Conservation (phyloP, 2,113 vertebrate genomes). For the Eira barbara region DNA sequence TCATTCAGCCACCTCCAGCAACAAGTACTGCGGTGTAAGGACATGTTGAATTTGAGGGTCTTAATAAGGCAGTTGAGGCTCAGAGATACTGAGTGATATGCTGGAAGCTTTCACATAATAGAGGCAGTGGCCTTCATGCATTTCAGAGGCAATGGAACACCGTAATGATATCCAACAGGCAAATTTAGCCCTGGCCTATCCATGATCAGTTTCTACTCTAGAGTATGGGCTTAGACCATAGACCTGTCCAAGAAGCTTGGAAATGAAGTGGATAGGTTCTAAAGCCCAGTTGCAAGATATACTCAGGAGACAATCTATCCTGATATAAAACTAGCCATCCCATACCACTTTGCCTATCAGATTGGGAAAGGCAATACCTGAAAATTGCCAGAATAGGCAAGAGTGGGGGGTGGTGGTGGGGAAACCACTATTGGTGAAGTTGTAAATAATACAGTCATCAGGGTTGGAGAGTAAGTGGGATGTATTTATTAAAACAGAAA, state of each 20-base stretch:
- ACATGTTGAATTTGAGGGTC: conserved; percentile 1
- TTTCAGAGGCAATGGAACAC: conserved; percentile 31
- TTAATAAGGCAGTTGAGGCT: conserved; percentile 56
- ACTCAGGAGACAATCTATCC: not conserved
- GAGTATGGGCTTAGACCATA: not conserved
- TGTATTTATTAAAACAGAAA: not conserved
- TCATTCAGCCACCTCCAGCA: not conserved
- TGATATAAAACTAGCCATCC: not conserved
- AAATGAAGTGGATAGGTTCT: not conserved
- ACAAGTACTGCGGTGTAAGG: not conserved
- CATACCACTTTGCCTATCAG: not conserved
- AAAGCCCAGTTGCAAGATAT: not conserved
- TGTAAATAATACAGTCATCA: not conserved
- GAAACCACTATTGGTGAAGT: not conserved
- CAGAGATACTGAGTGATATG: conserved; percentile 66
- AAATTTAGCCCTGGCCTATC: not conserved
- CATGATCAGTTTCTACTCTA: not conserved
- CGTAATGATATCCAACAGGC: conserved; percentile 38
- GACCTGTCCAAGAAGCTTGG: not conserved
- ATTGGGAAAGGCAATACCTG: not conserved
- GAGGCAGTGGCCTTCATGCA: conserved; percentile 62
- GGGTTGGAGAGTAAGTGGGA: not conserved
- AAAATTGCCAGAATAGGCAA: not conserved
- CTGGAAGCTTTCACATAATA: conserved; percentile 59
- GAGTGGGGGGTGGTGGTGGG: too few relatives aligned